Conservation (phyloP, 2,797 vertebrate species). For the Neosilurus mollespiculum region DNA sequence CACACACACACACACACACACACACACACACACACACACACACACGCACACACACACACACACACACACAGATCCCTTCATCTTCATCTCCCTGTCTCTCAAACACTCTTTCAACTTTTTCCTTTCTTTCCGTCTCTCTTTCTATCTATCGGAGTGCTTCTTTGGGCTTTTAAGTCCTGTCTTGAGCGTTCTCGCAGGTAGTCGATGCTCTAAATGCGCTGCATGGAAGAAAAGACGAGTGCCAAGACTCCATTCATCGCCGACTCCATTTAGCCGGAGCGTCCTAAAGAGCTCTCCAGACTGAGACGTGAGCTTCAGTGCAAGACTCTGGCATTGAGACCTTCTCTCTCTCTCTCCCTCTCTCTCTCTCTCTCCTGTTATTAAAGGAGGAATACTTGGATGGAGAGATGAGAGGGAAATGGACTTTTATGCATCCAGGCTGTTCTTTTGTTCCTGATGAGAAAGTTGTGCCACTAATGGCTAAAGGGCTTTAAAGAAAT, state of each 20-base stretch:
- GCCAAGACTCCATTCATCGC: constrained; percentile 49
- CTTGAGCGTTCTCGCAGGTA: constrained; percentile 74
- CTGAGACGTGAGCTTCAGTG: constrained; percentile 74
- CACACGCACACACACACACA: too few relatives aligned
- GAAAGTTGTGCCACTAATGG: constrained; percentile 42
- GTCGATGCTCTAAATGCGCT: constrained; percentile 62
- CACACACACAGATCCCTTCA: neutral
- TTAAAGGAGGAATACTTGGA: constrained; percentile 45
- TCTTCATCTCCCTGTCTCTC: constrained; percentile 19
- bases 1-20: too few relatives aligned
- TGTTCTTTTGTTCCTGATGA: constrained; percentile 41
- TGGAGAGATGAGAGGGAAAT: constrained; percentile 60
- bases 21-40: neutral
- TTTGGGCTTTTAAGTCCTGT: constrained; percentile 79
- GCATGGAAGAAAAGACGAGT: constrained; percentile 51
- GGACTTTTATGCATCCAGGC: constrained; percentile 48
- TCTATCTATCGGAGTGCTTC: constrained; percentile 64
- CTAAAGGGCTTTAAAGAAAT: constrained; percentile 35
- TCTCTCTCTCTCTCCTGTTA: constrained; percentile 36
- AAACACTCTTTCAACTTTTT: constrained; percentile 47
- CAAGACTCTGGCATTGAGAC: constrained; percentile 76
- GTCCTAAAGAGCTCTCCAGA: constrained; percentile 73
- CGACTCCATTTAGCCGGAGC: constrained; percentile 58
- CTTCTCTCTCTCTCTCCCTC: constrained; percentile 37
- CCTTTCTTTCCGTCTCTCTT: neutral